Evolutionary conservation across 2,888 invertebrate genomes (phyloP).

Genomic region (Alitta virens): DNA sequence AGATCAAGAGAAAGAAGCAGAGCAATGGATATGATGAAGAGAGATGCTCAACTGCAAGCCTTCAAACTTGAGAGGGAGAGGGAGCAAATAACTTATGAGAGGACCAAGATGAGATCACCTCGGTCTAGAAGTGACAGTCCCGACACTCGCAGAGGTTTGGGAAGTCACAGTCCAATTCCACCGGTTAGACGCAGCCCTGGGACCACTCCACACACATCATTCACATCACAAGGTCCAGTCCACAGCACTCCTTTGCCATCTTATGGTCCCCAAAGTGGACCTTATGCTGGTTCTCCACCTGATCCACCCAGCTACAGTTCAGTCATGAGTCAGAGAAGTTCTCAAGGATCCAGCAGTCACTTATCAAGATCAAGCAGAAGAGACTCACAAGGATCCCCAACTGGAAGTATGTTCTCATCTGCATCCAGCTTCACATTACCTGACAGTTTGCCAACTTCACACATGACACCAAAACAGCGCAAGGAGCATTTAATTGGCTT

Average conservation of each 20-base stretch:
- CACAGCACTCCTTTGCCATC: too few species aligned
- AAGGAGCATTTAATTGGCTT: conserved; percentile 39
- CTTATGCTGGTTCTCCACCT: too few species aligned
- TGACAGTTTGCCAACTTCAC: conserved; percentile 22
- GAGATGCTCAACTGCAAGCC: conserved; percentile 46
- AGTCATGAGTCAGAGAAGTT: background rate
- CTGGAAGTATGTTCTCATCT: background rate
- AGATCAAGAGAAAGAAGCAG: conserved; percentile 32
- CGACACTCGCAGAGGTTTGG: background rate
- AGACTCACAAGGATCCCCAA: conserved; percentile 1
- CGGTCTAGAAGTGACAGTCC: conserved; percentile 16
- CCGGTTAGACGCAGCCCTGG: background rate
- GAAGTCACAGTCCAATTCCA: background rate
- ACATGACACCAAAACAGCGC: conserved; percentile 46
- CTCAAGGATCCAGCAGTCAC: background rate
- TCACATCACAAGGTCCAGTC: background rate
- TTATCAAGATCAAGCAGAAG: background rate
- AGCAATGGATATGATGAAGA: conserved; percentile 33
- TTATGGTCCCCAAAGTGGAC: too few species aligned
- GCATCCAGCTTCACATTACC: conserved; percentile 23
- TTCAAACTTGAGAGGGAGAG: conserved; percentile 42
- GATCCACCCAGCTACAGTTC: too few species aligned
- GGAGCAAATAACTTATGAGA: conserved; percentile 14
- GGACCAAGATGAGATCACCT: conserved; percentile 5
- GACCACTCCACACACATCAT: background rate